Percentiles rank a stretch among this genome's conserved stretches.
These are phyloP conservation scores for Carapus acus DNA, from an alignment of 2,797 vertebrate species.

Conservation along the genomic window DNA sequence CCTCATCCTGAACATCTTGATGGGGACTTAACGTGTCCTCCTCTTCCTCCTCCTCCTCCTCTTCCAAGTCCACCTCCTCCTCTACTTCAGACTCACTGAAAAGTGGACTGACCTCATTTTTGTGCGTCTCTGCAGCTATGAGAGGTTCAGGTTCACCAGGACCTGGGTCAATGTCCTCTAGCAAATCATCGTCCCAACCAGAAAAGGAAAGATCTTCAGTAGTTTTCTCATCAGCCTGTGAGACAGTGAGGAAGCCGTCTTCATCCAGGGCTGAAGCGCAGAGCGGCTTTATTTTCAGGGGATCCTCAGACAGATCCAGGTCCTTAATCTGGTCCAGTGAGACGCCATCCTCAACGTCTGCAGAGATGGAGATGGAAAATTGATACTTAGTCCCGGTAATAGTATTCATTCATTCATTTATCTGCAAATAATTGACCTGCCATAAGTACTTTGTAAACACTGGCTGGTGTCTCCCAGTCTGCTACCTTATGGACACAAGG, in stretches of 20 bases:
- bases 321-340: slow-evolving; percentile 17
- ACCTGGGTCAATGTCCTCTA: background rate
- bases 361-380: slow-evolving; percentile 2
- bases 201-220: background rate
- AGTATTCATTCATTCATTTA: too few relatives aligned
- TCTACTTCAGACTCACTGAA: background rate
- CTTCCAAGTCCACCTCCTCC: background rate
- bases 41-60: slow-evolving; percentile 2
- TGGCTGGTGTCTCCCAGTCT: too few relatives aligned
- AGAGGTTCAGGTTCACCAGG: slow-evolving; percentile 1
- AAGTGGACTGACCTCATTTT: slow-evolving; percentile 8
- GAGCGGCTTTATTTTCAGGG: slow-evolving; percentile 35
- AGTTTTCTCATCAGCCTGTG: slow-evolving; percentile 5
- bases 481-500: too few relatives aligned
- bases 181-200: slow-evolving; percentile 1
- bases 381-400: too few relatives aligned
- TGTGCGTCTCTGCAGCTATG: background rate
- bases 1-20: background rate
- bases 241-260: background rate
- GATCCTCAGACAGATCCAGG: slow-evolving; percentile 3
- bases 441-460: too few relatives aligned
- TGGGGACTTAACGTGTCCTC: slow-evolving; percentile 1
- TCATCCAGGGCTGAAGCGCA: slow-evolving; percentile 14
- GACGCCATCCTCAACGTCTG: slow-evolving; percentile 41
- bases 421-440: too few relatives aligned